These are phyloP conservation scores for Hydriomena furcata DNA, from an alignment of 2,888 invertebrate species.

Conservation along the genomic window DNA sequence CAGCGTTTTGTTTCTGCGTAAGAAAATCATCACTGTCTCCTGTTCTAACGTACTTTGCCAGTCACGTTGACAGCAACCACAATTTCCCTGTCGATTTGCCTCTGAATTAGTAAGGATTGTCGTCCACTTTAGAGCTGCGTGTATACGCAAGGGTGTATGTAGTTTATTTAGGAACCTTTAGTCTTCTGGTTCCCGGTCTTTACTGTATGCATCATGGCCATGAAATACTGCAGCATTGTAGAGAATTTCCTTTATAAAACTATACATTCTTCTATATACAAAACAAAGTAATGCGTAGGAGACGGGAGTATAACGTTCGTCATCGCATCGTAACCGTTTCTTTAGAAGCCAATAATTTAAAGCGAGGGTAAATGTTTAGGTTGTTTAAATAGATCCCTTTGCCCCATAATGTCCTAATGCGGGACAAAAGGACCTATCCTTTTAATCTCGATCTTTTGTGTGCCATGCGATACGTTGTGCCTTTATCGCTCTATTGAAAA, in stretches of 20 bases:
- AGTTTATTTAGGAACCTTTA: background rate
- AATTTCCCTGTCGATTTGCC: slow-evolving; percentile 33
- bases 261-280: too few species aligned
- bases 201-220: too few species aligned
- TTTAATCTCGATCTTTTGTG: slow-evolving; percentile 13
- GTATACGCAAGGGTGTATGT: background rate
- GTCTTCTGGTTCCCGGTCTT: too few species aligned
- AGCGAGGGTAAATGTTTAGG: background rate
- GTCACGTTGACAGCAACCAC: slow-evolving; percentile 18
- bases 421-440: slow-evolving; percentile 2
- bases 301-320: too few species aligned
- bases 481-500: slow-evolving; percentile 6
- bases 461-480: slow-evolving; percentile 6
- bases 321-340: too few species aligned
- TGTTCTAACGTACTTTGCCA: slow-evolving; percentile 4
- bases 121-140: background rate
- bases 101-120: slow-evolving; percentile 7
- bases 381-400: slow-evolving; percentile 5
- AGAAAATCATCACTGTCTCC: too few species aligned
- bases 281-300: too few species aligned
- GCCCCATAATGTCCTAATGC: background rate
- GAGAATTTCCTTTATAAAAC: too few species aligned
- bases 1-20: too few species aligned
- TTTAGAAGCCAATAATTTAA: background rate
- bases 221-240: too few species aligned